phyloP scores from a whole-genome alignment of 1,140 invertebrate genomes.

The Patella vulgata region DNA sequence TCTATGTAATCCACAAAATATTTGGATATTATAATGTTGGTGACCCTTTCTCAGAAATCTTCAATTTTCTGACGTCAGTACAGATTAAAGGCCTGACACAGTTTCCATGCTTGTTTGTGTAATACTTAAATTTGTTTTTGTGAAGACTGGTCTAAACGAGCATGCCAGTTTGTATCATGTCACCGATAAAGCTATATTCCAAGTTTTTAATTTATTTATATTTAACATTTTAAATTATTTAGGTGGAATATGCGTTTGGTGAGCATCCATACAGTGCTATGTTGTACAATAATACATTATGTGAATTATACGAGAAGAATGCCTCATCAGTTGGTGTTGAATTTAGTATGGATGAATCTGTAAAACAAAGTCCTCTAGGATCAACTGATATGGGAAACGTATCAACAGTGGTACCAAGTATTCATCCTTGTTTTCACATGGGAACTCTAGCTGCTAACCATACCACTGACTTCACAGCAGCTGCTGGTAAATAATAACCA shows the following conservation, averaged over 20 bases:
- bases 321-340: slow-evolving; percentile 28
- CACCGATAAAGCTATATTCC: too few species aligned
- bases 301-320: slow-evolving; percentile 36
- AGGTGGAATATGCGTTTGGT: slow-evolving; percentile 22
- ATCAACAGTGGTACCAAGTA: slow-evolving; percentile 60
- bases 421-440: slow-evolving; percentile 62
- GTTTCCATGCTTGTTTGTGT: too few species aligned
- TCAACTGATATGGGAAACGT: slow-evolving; percentile 64
- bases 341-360: slow-evolving; percentile 29
- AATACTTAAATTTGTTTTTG: too few species aligned
- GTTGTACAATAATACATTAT: slow-evolving; percentile 41
- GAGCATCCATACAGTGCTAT: slow-evolving; percentile 29
- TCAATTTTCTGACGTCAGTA: too few species aligned
- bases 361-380: slow-evolving; percentile 18
- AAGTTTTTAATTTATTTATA: too few species aligned
- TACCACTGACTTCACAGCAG: slow-evolving; percentile 51
- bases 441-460: slow-evolving; percentile 52
- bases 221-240: too few species aligned
- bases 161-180: too few species aligned
- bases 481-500: slow-evolving; percentile 48
- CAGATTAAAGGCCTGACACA: too few species aligned
- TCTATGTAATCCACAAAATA: too few species aligned
- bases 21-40: too few species aligned
- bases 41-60: too few species aligned
- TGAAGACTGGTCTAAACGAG: too few species aligned